Base-by-base conservation (phyloP, 2,797 vertebrate species). In the Sebastiscus tertius region DNA sequence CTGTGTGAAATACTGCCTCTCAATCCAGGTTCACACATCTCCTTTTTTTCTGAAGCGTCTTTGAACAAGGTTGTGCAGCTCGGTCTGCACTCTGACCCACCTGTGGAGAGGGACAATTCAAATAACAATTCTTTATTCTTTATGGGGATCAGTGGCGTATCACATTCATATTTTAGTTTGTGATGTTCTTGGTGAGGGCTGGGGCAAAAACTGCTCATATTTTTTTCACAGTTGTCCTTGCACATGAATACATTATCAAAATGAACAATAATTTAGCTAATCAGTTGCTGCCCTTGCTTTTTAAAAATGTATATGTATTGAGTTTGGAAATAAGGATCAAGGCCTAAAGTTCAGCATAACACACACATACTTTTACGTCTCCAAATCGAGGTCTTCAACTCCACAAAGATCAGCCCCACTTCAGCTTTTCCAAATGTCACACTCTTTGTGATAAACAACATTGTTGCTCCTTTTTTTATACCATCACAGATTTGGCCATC, bases 341-440 rank as follows among this genome's bases (percentile, higher is more conserved):
- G 39, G 27, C 46, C 22, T 55, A 10, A 49, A 36, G 22, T 67
- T 64, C 12, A 5, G 14, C 12, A 2, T 10, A 68, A 18, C 26
- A 14, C 22, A 66, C n/a, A 5, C 31, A 11, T 16, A 46, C 39
- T 14, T 56, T 64, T 11, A 14, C 11, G 27, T 54, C 33, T 34
- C 6, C 13, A 34, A 61, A 56, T 10, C 11, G 0, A 61, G 24
- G 22, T 59, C 31, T 76, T 78, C 9, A 62, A 4, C 42, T 67
- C 16, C 2, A 29, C 59, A 72, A 52, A 64, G 36, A 56, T 72
- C 24, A 61, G 0, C 63, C n/a, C 6, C 24, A 33, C 18, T 39
- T 60, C 27, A 16, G 2, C 29, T 49, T 82, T 66, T 62, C 26
- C 42, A 82, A 82, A 88, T 85, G 76, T 68, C 84, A 84, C 60